Percentiles rank a stretch among this genome's conserved stretches.
phyloP scores from a whole-genome alignment of 2,797 vertebrate species.

The Gobio occitaniae region DNA sequence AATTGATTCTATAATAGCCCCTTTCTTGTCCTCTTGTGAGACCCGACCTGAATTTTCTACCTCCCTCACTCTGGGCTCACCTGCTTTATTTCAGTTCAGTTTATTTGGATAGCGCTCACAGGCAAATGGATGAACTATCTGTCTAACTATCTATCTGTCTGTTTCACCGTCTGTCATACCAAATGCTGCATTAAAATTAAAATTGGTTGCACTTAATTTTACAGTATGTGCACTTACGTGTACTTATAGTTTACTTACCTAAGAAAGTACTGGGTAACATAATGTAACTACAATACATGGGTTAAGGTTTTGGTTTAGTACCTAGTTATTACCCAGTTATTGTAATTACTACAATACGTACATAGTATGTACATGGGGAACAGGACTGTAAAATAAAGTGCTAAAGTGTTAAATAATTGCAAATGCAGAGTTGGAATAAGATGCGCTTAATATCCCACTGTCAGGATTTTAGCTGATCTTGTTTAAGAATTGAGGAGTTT shows the following conservation, averaged over 20 bases:
- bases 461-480: background rate
- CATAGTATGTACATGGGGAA: too few relatives aligned
- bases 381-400: too few relatives aligned
- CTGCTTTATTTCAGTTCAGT: constrained; percentile 2
- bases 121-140: background rate
- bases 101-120: constrained; percentile 3
- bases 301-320: too few relatives aligned
- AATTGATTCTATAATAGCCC: constrained; percentile 53
- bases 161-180: background rate
- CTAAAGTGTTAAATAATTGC: background rate
- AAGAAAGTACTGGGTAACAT: too few relatives aligned
- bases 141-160: background rate
- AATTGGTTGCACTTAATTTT: too few relatives aligned
- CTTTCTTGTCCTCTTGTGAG: constrained; percentile 36
- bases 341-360: too few relatives aligned
- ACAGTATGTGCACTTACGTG: too few relatives aligned
- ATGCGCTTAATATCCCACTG: background rate
- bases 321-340: too few relatives aligned
- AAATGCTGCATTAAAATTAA: background rate
- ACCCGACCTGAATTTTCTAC: constrained; percentile 33
- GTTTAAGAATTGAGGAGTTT: background rate
- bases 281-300: too few relatives aligned
- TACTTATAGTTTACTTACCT: too few relatives aligned
- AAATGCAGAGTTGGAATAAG: background rate
- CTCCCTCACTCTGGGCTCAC: background rate